Evolutionary conservation across 2,888 invertebrate species (phyloP).

Genomic region (Leptarthrus brevirostris): DNA sequence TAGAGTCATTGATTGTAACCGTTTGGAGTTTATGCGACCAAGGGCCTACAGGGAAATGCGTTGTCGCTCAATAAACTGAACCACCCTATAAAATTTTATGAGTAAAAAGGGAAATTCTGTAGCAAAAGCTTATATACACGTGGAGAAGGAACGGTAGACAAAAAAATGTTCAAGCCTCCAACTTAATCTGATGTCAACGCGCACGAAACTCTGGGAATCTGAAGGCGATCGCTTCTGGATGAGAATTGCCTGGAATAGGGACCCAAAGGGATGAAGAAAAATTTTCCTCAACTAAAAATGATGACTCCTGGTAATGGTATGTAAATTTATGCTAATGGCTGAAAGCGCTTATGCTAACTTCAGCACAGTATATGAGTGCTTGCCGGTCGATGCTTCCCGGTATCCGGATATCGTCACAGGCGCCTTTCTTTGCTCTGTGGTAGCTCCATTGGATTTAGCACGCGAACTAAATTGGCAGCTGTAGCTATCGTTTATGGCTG

Average conservation of each 20-base stretch:
- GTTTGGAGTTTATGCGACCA: slow-evolving; percentile 22
- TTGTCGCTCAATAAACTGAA: slow-evolving; percentile 45
- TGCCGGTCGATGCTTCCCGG: background rate
- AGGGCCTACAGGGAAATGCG: slow-evolving; percentile 23
- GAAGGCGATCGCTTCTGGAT: slow-evolving; percentile 1
- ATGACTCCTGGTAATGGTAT: slow-evolving; percentile 48
- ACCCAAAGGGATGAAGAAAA: background rate
- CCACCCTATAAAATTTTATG: slow-evolving; percentile 45
- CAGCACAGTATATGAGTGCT: slow-evolving; percentile 9
- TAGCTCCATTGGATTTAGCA: slow-evolving; percentile 1
- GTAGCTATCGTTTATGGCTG: slow-evolving; percentile 42
- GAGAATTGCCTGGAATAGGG: slow-evolving; percentile 5
- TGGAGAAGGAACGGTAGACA: background rate
- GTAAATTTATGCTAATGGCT: slow-evolving; percentile 51
- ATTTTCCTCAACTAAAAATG: slow-evolving; percentile 13
- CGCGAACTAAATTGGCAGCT: slow-evolving; percentile 7
- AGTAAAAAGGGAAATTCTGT: slow-evolving; percentile 10
- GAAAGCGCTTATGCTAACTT: slow-evolving; percentile 47
- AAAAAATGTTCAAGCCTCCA: background rate
- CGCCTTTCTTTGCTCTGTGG: background rate
- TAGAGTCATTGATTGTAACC: slow-evolving; percentile 7
- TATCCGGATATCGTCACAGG: slow-evolving; percentile 19
- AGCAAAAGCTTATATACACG: background rate
- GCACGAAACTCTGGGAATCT: slow-evolving; percentile 5
- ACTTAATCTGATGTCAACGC: slow-evolving; percentile 8